phyloP scores from a whole-genome alignment of 2,113 vertebrate species.

The Trogon surrucura region DNA sequence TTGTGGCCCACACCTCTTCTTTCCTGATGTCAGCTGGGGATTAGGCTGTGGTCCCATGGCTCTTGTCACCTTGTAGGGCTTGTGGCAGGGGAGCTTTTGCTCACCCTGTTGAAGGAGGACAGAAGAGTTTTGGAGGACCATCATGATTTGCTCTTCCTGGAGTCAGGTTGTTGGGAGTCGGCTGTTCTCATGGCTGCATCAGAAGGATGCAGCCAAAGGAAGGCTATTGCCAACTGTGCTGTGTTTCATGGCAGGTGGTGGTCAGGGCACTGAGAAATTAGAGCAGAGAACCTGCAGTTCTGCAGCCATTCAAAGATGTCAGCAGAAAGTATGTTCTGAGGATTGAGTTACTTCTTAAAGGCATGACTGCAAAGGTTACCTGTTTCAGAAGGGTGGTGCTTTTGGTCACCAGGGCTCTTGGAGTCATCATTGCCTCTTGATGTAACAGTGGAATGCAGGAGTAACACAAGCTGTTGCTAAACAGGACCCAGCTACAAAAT shows the following conservation, averaged over 20 bases:
- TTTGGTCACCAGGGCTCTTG: background rate
- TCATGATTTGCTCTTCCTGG: background rate
- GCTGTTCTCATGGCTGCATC: background rate
- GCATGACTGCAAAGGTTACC: background rate
- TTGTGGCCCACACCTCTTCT: rapidly evolving
- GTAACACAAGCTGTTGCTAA: background rate
- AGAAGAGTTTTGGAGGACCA: background rate
- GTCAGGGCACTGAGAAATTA: background rate
- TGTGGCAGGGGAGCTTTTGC: rapidly evolving
- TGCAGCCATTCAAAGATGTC: background rate
- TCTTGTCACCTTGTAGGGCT: background rate
- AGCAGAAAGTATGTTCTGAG: background rate
- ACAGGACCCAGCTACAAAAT: background rate
- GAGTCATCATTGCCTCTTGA: background rate
- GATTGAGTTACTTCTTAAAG: background rate
- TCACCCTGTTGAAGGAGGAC: background rate
- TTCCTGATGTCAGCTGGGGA: rapidly evolving
- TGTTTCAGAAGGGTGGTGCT: background rate
- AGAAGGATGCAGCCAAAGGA: background rate
- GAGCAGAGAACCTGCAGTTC: background rate
- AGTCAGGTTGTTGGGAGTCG: background rate
- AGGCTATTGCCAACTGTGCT: rapidly evolving
- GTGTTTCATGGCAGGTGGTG: background rate
- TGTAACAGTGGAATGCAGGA: background rate
- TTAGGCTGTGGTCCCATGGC: background rate